Conservation (phyloP, 2,888 invertebrate species). For the Thecophora atra region DNA sequence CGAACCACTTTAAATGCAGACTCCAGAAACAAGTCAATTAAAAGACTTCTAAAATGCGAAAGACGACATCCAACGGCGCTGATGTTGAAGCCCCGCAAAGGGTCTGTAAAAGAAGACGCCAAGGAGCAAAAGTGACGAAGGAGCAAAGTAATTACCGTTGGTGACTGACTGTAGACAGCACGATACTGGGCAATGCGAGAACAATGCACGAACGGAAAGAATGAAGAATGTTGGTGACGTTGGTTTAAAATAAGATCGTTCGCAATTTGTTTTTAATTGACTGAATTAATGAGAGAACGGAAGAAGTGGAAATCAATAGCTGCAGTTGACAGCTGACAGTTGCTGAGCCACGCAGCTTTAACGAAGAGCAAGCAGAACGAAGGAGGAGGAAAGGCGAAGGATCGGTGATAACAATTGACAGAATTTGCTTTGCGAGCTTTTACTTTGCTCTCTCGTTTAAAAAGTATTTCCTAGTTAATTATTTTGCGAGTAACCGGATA, state of each 20-base stretch:
- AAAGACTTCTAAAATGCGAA: background rate
- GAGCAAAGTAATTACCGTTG: slow-evolving; percentile 19
- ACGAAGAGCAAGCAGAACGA: background rate
- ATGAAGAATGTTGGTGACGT: background rate
- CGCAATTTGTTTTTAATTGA: slow-evolving; percentile 27
- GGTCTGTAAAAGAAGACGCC: background rate
- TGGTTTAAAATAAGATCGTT: slow-evolving; percentile 4
- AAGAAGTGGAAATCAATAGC: slow-evolving; percentile 24
- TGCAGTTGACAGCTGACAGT: slow-evolving; percentile 6
- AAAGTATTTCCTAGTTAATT: background rate
- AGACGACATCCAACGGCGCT: background rate
- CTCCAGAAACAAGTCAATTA: background rate
- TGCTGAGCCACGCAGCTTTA: background rate
- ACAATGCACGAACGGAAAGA: too few species aligned
- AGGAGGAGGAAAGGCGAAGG: background rate
- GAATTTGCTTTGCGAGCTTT: background rate
- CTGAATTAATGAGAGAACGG: slow-evolving; percentile 29
- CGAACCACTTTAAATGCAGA: background rate
- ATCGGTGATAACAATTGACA: background rate
- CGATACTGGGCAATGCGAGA: background rate
- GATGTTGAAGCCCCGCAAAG: background rate
- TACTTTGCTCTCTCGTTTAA: background rate
- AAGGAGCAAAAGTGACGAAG: slow-evolving; percentile 4
- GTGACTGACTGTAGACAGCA: background rate
- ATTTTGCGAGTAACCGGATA: background rate